phyloP scores from a whole-genome alignment of 2,888 invertebrate genomes.

The Dasypolia templi region DNA sequence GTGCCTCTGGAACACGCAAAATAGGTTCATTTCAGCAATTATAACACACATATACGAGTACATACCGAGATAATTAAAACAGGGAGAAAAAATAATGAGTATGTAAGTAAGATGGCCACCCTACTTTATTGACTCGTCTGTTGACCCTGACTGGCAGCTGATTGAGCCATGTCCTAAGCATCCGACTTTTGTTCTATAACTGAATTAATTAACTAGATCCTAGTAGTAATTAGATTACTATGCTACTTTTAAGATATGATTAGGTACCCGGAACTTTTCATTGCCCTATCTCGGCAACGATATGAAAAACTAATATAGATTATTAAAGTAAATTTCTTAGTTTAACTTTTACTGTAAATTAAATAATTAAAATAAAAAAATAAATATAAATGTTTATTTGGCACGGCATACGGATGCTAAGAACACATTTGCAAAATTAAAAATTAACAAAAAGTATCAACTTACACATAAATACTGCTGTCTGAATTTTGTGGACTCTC shows the following conservation, averaged over 20 bases:
- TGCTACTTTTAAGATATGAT: neutral
- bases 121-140: conserved; percentile 50
- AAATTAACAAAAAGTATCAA: too few species aligned
- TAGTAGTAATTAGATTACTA: neutral
- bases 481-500: conserved; percentile 15
- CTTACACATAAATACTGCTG: neutral
- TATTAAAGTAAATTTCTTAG: neutral
- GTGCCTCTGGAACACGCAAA: too few species aligned
- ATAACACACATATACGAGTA: too few species aligned
- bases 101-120: conserved; percentile 57
- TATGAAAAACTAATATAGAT: neutral
- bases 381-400: too few species aligned
- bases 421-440: neutral
- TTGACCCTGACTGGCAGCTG: conserved; percentile 62
- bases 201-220: conserved; percentile 36
- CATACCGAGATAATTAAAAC: too few species aligned
- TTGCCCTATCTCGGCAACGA: neutral
- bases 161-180: conserved; percentile 67
- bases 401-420: too few species aligned
- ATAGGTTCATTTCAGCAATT: too few species aligned
- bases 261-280: neutral
- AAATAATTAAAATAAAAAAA: neutral
- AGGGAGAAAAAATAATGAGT: neutral
- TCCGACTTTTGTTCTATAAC: conserved; percentile 72
- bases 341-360: neutral